Conservation (phyloP, 1,140 invertebrate genomes). For the Archegozetes longisetosus region DNA sequence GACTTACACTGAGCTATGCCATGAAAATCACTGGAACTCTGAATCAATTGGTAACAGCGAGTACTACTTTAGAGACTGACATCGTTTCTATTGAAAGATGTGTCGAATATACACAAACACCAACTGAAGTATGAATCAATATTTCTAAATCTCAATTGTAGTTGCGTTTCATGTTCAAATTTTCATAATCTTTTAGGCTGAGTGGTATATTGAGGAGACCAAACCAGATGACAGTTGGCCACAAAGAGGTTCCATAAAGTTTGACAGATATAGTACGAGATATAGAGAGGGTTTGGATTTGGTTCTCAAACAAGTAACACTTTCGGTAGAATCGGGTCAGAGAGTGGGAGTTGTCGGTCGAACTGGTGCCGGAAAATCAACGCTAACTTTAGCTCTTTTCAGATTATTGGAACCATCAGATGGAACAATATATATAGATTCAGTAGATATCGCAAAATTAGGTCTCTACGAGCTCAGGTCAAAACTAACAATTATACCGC, state of each 20-base stretch:
- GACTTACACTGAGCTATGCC: conserved; percentile 73
- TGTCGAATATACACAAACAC: conserved; percentile 49
- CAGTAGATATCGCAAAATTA: conserved; percentile 8
- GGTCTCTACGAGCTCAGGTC: conserved; percentile 50
- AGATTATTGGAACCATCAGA: conserved; percentile 46
- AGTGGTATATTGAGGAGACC: conserved; percentile 10
- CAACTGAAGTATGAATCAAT: conserved; percentile 34
- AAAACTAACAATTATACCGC: conserved; percentile 73
- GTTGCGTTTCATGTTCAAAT: neutral
- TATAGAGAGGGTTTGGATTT: conserved; percentile 64
- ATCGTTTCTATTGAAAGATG: conserved; percentile 46
- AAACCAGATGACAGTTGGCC: conserved; percentile 47
- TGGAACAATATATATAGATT: conserved; percentile 31
- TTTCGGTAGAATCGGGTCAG: conserved; percentile 53
- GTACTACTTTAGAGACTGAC: conserved; percentile 43
- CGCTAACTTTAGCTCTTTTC: conserved; percentile 33
- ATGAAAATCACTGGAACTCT: conserved; percentile 49
- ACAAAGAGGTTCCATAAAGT: conserved; percentile 48
- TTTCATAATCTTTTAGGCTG: conserved; percentile 24
- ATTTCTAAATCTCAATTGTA: conserved; percentile 24
- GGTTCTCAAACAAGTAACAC: conserved; percentile 53
- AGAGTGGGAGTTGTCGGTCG: conserved; percentile 53
- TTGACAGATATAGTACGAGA: conserved; percentile 55
- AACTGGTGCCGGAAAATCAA: conserved; percentile 39
- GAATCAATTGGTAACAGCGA: conserved; percentile 42